Base-by-base conservation (phyloP, 2,888 invertebrate species). In the Mythimna loreyi region DNA sequence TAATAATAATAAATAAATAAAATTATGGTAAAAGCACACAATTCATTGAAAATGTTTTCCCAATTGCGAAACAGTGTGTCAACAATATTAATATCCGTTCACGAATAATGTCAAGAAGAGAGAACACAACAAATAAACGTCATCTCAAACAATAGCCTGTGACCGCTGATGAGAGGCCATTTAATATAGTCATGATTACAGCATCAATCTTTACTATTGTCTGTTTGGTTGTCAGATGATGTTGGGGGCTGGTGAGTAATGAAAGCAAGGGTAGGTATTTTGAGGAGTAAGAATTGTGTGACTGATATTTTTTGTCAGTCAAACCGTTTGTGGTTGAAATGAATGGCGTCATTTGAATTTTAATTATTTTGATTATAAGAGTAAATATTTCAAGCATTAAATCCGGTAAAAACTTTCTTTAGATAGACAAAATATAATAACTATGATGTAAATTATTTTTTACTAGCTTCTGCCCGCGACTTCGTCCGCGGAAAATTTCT, bases 11-110 rank as follows among this genome's bases (percentile, higher is more conserved):
- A n/a, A n/a, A n/a, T n/a, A n/a, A 0, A 16, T 16, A 6, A 5
- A 16, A 40, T 5, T 40, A 40, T 40, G 40, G 5, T 40, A 4
- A 40, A 40, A 40, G 40, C 40, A 16, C 5, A 40, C 16, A 16
- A 4, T 40, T 40, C 4, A 16, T 4, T 16, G 16, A 43, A 40
- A 33, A n/a, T 40, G 45, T 60, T 76, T 1, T 16, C 4, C 1
- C 3, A 16, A 25, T 52, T n/a, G 23, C 8, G 30, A 2, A 23
- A 2, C 85, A 25, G 77, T 87, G 69, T 85, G 85, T 87, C 72
- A 58, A 60, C 67, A 74, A 67, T 85, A 86, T 88, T 89, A 92
- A 90, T 90, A 91, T 89, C 88, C 86, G 82, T 84, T 88, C 72
- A 75, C 83, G 82, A 86, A 86, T 82, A 86, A 86, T 86, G 87